These are phyloP conservation scores for Encarsia formosa DNA, from an alignment of 2,888 invertebrate genomes.

Conservation along the genomic window DNA sequence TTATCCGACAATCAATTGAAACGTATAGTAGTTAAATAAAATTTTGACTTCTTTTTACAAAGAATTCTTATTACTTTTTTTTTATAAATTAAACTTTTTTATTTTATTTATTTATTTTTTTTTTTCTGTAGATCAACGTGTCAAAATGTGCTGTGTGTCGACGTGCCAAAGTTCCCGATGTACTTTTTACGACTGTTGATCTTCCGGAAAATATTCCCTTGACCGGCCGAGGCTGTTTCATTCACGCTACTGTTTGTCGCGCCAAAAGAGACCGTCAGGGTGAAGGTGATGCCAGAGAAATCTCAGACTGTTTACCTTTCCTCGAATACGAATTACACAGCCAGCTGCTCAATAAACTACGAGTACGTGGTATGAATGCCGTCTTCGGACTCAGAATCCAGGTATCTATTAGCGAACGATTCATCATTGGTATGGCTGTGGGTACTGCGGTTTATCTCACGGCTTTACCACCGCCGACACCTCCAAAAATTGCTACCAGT, in stretches of 20 bases:
- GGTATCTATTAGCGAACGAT: slow-evolving; percentile 76
- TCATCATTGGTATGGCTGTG: slow-evolving; percentile 83
- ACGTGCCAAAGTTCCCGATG: slow-evolving; percentile 83
- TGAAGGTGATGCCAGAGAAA: slow-evolving; percentile 86
- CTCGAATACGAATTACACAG: slow-evolving; percentile 93
- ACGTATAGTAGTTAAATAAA: too few relatives aligned
- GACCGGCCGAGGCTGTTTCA: slow-evolving; percentile 65
- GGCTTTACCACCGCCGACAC: slow-evolving; percentile 71
- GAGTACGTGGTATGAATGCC: slow-evolving; percentile 93
- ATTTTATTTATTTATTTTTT: too few relatives aligned
- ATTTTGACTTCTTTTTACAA: too few relatives aligned
- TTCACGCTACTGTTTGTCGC: slow-evolving; percentile 73
- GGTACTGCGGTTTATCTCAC: slow-evolving; percentile 79
- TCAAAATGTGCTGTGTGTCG: slow-evolving; percentile 68
- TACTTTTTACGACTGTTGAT: slow-evolving; percentile 84
- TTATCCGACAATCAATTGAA: too few relatives aligned
- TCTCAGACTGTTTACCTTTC: slow-evolving; percentile 92
- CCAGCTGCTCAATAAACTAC: slow-evolving; percentile 81
- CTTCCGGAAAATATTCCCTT: slow-evolving; percentile 72
- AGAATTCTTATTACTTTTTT: too few relatives aligned
- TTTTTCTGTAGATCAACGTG: slow-evolving; percentile 70
- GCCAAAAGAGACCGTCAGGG: slow-evolving; percentile 74
- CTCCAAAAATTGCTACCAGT: slow-evolving; percentile 65
- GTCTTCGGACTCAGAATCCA: slow-evolving; percentile 77
- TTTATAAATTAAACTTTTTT: too few relatives aligned